Evolutionary conservation across 2,113 vertebrate species (phyloP), one percentile per base, ranked within the genome.

Genomic region (Syngnathoides biaculeatus): DNA sequence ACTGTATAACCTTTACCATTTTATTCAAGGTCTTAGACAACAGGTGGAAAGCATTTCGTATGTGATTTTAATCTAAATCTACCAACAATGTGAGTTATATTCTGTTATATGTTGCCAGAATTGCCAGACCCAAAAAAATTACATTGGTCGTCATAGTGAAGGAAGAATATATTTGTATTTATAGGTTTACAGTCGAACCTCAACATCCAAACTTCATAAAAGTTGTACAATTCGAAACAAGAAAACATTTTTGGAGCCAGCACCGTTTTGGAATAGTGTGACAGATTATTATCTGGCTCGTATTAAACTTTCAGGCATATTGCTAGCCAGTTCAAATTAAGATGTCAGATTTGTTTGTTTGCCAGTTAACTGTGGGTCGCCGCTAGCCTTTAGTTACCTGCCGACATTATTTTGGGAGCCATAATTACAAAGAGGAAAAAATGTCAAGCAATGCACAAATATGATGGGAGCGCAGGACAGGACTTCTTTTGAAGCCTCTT

Each of bases 51-150:
- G n/a, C n/a, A n/a, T n/a, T n/a, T n/a, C n/a, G n/a, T n/a, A n/a
- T 74, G 62, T 1, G 60, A 76, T 83, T 71, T 50, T 73, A 35
- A 66, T 74, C 77, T 57, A 67, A 80, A 73, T 67, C 60, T 57
- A 67, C 55, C 19, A 3, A 40, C 11, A 40, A 40, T 61, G 14
- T 45, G 58, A 47, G 68, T 67, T 60, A 65, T 80, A 9, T 66
- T 60, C 42, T 58, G 30, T 40, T 71, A 57, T 64, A 58, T 68
- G 2, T 55, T 20, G 65, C 27, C 60, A 17, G 24, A 24, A 50
- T 64, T 17, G 43, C 50, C 15, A 62, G n/a, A n/a, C n/a, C n/a
- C n/a, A n/a, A n/a, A n/a, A n/a, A n/a, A n/a, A n/a, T n/a, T n/a
- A n/a, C n/a, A n/a, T n/a, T n/a, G n/a, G n/a, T n/a, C n/a, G n/a